These are phyloP conservation scores for Sebastes nivosus DNA, from an alignment of 2,797 vertebrate species.

Conservation along the genomic window DNA sequence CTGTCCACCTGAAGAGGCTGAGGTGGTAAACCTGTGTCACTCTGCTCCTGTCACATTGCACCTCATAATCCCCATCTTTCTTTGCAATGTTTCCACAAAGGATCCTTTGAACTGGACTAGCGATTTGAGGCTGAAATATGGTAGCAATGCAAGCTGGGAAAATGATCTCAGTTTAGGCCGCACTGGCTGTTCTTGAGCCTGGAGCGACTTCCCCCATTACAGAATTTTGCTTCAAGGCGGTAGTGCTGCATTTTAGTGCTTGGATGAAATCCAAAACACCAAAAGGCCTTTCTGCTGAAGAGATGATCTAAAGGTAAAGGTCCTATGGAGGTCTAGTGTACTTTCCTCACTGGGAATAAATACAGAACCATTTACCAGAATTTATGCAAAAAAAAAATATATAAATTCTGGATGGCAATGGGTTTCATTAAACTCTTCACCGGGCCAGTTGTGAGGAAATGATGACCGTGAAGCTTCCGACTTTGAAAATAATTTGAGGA, in stretches of 20 bases:
- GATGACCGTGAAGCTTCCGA: neutral
- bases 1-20: neutral
- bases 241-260: slow-evolving; percentile 21
- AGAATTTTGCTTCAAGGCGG: slow-evolving; percentile 15
- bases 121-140: neutral
- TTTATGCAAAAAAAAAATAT: neutral
- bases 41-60: neutral
- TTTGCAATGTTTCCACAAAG: neutral
- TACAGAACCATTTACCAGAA: neutral
- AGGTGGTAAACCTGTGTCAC: neutral
- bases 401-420: neutral
- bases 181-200: neutral
- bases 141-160: neutral
- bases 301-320: neutral
- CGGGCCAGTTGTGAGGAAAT: neutral
- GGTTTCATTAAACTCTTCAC: neutral
- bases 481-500: neutral
- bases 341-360: neutral
- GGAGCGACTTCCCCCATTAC: slow-evolving; percentile 3
- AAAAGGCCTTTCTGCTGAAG: neutral
- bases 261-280: slow-evolving; percentile 16
- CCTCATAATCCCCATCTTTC: neutral
- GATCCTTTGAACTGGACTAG: neutral
- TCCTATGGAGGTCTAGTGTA: neutral
- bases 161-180: neutral